Percentiles rank a stretch among this genome's conserved stretches.
phyloP scores from a whole-genome alignment of 2,888 invertebrate genomes.

The Pemphredon lugubris region DNA sequence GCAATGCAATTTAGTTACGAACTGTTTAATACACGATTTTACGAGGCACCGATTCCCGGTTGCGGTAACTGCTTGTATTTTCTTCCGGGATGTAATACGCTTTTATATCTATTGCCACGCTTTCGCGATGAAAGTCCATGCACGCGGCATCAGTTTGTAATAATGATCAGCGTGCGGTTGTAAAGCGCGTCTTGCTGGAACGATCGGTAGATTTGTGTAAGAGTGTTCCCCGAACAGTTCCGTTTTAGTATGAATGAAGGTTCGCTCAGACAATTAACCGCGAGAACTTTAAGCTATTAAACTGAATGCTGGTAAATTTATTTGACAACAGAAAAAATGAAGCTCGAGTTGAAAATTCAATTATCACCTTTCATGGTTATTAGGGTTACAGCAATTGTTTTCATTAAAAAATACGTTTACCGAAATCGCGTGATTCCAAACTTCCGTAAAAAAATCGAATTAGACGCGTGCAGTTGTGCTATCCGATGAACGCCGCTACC shows the following conservation, averaged over 20 bases:
- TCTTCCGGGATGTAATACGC: constrained; percentile 61
- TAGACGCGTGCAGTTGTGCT: neutral
- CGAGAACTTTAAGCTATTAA: too few species aligned
- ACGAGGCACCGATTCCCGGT: constrained; percentile 56
- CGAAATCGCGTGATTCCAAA: neutral
- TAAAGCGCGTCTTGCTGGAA: constrained; percentile 31
- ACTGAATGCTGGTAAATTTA: too few species aligned
- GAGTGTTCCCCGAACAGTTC: too few species aligned
- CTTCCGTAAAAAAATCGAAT: constrained; percentile 34
- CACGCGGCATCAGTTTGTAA: constrained; percentile 17
- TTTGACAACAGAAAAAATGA: too few species aligned
- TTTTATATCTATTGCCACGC: constrained; percentile 56
- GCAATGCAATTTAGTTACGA: constrained; percentile 59
- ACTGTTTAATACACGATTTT: constrained; percentile 63
- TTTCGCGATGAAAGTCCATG: constrained; percentile 66
- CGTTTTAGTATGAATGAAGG: too few species aligned
- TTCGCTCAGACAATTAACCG: too few species aligned
- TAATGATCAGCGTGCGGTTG: constrained; percentile 7
- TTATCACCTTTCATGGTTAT: too few species aligned
- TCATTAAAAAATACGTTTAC: too few species aligned
- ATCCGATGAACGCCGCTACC: too few species aligned
- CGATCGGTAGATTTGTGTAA: constrained; percentile 29
- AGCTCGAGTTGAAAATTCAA: too few species aligned
- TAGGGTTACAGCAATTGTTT: too few species aligned
- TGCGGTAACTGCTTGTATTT: constrained; percentile 60